phyloP scores from a whole-genome alignment of 2,797 vertebrate species.

The Danio kyathit region DNA sequence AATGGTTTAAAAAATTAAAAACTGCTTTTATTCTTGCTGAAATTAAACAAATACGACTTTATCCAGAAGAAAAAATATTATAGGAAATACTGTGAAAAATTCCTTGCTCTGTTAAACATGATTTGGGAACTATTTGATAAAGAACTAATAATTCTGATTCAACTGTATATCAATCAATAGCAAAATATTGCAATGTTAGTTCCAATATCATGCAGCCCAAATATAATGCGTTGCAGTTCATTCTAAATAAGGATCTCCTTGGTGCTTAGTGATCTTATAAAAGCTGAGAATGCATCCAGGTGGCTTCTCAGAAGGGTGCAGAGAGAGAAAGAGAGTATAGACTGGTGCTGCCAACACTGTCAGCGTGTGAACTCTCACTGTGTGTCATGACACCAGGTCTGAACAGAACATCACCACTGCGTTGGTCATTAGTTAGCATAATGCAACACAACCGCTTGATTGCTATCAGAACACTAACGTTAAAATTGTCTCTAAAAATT shows the following conservation, averaged over 20 bases:
- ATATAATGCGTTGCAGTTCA: too few species aligned
- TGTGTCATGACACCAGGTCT: conserved; percentile 76
- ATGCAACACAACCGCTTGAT: not conserved
- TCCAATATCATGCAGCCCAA: too few species aligned
- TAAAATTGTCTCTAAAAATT: not conserved
- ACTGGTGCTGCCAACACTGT: conserved; percentile 48
- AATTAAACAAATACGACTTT: too few species aligned
- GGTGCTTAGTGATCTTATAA: not conserved
- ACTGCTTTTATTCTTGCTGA: too few species aligned
- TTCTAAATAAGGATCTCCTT: not conserved
- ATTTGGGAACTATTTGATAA: too few species aligned
- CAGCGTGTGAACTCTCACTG: conserved; percentile 62
- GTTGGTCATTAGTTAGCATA: conserved; percentile 64
- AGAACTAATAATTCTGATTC: too few species aligned
- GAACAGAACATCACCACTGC: conserved; percentile 54
- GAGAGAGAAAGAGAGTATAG: conserved; percentile 60
- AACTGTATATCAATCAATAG: too few species aligned
- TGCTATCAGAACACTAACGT: not conserved
- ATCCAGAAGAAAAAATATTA: too few species aligned
- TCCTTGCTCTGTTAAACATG: too few species aligned
- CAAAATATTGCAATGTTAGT: too few species aligned
- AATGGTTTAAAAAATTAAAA: too few species aligned
- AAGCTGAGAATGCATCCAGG: conserved; percentile 23
- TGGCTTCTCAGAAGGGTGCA: conserved; percentile 22
- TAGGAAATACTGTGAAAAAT: too few species aligned